A percentile compares a stretch with the other conserved stretches of the same genome.
These are phyloP conservation scores for Dysmachus trigonus DNA, from an alignment of 2,888 invertebrate genomes.

Conservation along the genomic window DNA sequence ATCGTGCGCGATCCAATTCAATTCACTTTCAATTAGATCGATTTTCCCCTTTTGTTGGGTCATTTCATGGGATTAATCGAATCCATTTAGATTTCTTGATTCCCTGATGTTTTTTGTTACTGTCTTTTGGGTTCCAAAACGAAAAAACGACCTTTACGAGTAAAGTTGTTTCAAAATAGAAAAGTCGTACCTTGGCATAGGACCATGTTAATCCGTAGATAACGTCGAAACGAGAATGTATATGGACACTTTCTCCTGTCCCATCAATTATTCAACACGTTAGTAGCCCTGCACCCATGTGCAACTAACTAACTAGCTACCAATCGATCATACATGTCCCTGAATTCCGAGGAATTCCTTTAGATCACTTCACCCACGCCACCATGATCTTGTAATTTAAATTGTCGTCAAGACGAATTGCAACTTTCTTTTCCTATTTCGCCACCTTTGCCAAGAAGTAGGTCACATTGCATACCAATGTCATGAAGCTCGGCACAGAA, in stretches of 20 bases:
- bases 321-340: not conserved
- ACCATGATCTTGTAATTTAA: not conserved
- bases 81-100: not conserved
- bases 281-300: not conserved
- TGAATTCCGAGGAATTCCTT: not conserved
- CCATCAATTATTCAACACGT: slow-evolving; percentile 20
- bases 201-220: not conserved
- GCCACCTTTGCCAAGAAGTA: not conserved
- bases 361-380: not conserved
- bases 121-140: not conserved
- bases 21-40: slow-evolving; percentile 29
- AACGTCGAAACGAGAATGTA: not conserved
- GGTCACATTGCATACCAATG: slow-evolving; percentile 25
- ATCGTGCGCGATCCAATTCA: not conserved
- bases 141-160: not conserved
- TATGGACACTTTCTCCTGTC: slow-evolving; percentile 30
- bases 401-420: not conserved
- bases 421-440: slow-evolving; percentile 8
- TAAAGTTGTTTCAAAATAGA: not conserved
- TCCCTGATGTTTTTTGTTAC: not conserved
- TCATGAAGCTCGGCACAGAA: not conserved
- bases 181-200: not conserved
- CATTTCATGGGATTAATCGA: not conserved
- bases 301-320: not conserved
- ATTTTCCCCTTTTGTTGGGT: slow-evolving; percentile 21